Conservation (phyloP, 2,888 invertebrate genomes). For the Anthrax anthrax region DNA sequence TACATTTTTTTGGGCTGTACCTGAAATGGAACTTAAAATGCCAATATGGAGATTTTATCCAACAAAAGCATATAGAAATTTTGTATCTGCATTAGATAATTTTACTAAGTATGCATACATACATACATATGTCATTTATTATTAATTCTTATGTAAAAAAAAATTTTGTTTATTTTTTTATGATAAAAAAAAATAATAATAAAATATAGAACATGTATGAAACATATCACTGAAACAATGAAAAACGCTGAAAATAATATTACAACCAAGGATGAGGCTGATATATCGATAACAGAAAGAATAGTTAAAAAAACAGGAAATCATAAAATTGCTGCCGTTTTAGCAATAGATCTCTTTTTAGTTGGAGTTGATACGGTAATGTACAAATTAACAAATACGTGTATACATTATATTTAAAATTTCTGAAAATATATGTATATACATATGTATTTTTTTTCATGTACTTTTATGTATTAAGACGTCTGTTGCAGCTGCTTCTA, state of each 20-base stretch:
- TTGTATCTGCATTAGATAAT: constrained; percentile 54
- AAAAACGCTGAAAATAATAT: constrained; percentile 31
- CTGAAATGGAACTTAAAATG: constrained; percentile 56
- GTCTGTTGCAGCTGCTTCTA: constrained; percentile 59
- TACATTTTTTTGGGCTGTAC: constrained; percentile 62
- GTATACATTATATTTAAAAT: not conserved
- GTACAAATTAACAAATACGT: not conserved
- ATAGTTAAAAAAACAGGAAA: constrained; percentile 42
- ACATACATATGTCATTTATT: not conserved
- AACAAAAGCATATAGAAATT: constrained; percentile 54
- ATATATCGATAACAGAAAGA: constrained; percentile 42
- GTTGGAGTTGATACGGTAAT: constrained; percentile 67
- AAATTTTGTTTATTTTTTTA: not conserved
- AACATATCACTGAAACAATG: constrained; percentile 41
- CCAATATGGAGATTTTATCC: constrained; percentile 61
- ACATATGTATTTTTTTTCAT: too few species aligned
- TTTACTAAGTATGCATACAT: constrained; percentile 44
- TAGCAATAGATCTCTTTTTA: constrained; percentile 60
- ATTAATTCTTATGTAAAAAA: too few species aligned
- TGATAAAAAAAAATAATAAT: not conserved
- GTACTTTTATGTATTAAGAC: constrained; percentile 34
- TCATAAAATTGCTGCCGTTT: constrained; percentile 49
- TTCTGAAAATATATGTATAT: too few species aligned
- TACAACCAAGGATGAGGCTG: constrained; percentile 29
- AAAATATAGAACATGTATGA: constrained; percentile 39